Evolutionary conservation across 1,140 invertebrate species (phyloP).

Genomic region (Magallana ariakensis): DNA sequence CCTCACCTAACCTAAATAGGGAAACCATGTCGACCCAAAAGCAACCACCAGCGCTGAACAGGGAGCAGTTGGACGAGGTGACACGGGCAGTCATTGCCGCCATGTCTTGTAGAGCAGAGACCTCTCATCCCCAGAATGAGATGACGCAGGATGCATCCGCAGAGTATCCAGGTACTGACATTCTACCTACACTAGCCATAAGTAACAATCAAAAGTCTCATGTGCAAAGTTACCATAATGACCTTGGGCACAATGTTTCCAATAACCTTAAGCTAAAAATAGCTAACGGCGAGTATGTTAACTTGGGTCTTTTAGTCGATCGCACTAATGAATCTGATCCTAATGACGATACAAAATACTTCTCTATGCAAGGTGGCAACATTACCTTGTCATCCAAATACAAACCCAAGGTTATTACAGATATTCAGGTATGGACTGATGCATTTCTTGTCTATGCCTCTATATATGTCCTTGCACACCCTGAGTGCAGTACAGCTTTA

Average conservation of each 20-base stretch:
- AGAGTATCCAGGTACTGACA: too few relatives aligned
- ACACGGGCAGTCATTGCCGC: too few relatives aligned
- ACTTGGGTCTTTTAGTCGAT: background rate
- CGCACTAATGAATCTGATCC: background rate
- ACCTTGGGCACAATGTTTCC: background rate
- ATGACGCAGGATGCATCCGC: too few relatives aligned
- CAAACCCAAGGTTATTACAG: background rate
- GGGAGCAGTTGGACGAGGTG: too few relatives aligned
- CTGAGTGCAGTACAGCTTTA: background rate
- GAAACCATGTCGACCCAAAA: too few relatives aligned
- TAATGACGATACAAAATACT: background rate
- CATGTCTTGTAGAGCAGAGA: too few relatives aligned
- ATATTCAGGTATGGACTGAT: constrained; percentile 6
- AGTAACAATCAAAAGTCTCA: background rate
- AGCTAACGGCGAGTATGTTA: background rate
- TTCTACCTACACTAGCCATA: too few relatives aligned
- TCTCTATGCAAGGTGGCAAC: background rate
- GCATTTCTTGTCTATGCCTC: background rate
- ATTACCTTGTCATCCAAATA: background rate
- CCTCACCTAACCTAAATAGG: too few relatives aligned
- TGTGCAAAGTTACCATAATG: background rate
- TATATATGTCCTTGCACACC: background rate
- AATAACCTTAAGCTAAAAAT: constrained; percentile 14
- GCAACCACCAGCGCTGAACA: too few relatives aligned
- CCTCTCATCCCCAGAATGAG: too few relatives aligned